Conservation (phyloP, 2,113 vertebrate species). For the Saguinus imperator region DNA sequence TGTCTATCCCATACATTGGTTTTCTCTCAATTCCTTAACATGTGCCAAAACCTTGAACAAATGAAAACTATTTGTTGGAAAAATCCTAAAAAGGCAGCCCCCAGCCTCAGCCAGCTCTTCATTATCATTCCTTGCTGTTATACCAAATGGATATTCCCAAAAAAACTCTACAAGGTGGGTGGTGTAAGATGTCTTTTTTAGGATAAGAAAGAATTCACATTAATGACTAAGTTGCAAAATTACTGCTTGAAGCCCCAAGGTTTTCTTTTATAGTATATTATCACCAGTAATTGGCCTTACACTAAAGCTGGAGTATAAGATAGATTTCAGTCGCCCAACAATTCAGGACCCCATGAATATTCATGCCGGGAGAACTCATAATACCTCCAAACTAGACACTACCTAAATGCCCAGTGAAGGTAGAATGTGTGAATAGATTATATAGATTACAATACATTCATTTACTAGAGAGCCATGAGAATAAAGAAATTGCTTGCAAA, state of each 20-base stretch:
- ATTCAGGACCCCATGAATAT: neutral
- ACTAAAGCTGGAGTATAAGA: neutral
- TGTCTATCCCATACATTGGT: neutral
- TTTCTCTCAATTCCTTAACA: neutral
- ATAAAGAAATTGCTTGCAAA: slow-evolving; percentile 6
- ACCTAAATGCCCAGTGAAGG: neutral
- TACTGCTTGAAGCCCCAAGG: neutral
- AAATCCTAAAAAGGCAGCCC: neutral
- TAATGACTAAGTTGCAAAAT: neutral
- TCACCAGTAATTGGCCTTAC: neutral
- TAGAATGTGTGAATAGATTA: neutral
- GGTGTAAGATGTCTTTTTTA: neutral
- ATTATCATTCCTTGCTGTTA: neutral
- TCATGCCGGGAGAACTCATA: neutral
- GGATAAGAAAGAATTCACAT: neutral
- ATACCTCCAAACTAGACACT: neutral
- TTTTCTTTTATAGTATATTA: neutral
- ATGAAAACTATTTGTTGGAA: neutral
- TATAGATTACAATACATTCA: neutral
- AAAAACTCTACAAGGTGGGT: neutral
- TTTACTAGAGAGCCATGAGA: neutral
- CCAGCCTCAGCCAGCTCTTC: neutral
- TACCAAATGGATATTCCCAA: neutral
- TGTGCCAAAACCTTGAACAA: neutral
- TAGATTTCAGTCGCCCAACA: neutral